Base-by-base conservation (phyloP, 92 coral and sea anemone genomes). In the Porites lobata region DNA sequence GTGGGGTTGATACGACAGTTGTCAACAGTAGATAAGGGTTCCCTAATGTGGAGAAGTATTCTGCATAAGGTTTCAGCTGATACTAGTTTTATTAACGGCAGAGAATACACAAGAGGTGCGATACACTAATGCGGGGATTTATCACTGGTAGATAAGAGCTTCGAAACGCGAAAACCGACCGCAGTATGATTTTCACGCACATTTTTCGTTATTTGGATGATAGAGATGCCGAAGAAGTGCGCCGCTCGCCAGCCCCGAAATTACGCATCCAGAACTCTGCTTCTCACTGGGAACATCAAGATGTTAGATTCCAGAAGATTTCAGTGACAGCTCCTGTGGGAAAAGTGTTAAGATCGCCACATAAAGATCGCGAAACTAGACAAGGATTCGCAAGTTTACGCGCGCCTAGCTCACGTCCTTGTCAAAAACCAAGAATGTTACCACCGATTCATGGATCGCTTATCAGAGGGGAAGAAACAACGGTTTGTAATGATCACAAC, bases 171-270 rank as follows among this genome's bases (percentile, higher is more conserved):
- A 21, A 6, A 9, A 57, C 63, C 21, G 20, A 29, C 56, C n/a
- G 18, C 86, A 68, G 68, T 7, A 85, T 85, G 89, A 85, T 85
- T 32, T 85, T 85, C 65, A 75, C 89, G 67, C 89, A 85, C 13
- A 75, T 85, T 65, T 85, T 85, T 67, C 89, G 82, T 70, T 76
- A 75, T 24, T 38, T 85, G 58, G 89, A 85, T 18, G 89, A 85
- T 21, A 85, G 72, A 57, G 89, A 85, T 52, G 89, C 89, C 2
- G 75, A 74, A 14, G 89, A 65, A 24, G 9, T n/a, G 14, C 67
- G 72, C 13, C 50, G 80, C 7, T 47, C 72, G 5, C 61, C 87
- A 19, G 47, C 58, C 22, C 17, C 50, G 3, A 64, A 72, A 3
- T 63, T 58, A 17, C 72, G 87, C 51, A 47, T 63, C 74, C 87